Conservation (phyloP, 2,113 vertebrate species). For the Saimiri boliviensis region DNA sequence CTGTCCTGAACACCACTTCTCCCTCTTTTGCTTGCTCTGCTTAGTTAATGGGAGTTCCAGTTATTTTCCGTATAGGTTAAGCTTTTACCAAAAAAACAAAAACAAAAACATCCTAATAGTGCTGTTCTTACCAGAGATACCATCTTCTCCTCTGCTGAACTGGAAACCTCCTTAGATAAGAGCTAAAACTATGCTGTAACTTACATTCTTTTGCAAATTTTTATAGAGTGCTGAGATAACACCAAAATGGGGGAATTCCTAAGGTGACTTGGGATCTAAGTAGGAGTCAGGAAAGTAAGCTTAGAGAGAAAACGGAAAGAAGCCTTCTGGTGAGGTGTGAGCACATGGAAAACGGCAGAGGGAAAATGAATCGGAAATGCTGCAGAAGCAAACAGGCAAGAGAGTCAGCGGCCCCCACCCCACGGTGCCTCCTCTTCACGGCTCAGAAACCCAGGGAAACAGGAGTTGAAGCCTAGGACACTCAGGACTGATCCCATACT, state of each 20-base stretch:
- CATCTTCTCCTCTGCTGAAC: not conserved
- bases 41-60: not conserved
- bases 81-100: not conserved
- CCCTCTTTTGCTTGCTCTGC: not conserved
- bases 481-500: slow-evolving; percentile 66
- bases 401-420: not conserved
- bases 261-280: not conserved
- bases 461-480: not conserved
- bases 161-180: not conserved
- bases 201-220: not conserved
- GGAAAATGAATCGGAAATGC: not conserved
- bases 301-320: not conserved
- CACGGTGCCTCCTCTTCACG: not conserved
- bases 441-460: not conserved
- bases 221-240: not conserved
- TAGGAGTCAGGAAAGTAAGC: not conserved
- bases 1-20: not conserved
- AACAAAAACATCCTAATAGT: not conserved
- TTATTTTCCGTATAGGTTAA: not conserved
- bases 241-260: not conserved
- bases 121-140: not conserved
- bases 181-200: not conserved
- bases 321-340: slow-evolving; percentile 34
- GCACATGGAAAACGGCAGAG: not conserved
- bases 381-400: not conserved